Conservation (phyloP, 2,888 invertebrate species). For the Xiphydria camelus region DNA sequence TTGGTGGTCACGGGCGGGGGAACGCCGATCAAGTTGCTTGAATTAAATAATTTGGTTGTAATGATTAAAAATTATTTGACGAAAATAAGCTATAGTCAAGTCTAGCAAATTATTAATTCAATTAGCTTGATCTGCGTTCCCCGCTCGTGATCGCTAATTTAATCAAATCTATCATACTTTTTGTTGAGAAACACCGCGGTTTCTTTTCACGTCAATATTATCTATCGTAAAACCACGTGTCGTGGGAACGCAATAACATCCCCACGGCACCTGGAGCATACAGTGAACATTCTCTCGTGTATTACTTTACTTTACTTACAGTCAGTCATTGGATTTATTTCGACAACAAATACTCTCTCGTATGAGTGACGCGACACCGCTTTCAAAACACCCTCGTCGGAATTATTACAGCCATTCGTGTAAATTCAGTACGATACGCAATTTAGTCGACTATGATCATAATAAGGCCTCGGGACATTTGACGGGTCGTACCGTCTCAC, state of each 20-base stretch:
- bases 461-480: slow-evolving; percentile 48
- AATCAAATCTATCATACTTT: too few relatives aligned
- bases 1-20: too few relatives aligned
- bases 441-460: slow-evolving; percentile 33
- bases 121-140: too few relatives aligned
- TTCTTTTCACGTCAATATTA: slow-evolving; percentile 27
- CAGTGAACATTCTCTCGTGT: slow-evolving; percentile 51
- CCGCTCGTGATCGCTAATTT: too few relatives aligned
- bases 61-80: too few relatives aligned
- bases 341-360: slow-evolving; percentile 44
- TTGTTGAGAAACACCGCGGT: slow-evolving; percentile 42
- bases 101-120: too few relatives aligned
- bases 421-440: slow-evolving; percentile 23
- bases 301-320: slow-evolving; percentile 40
- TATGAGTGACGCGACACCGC: slow-evolving; percentile 20
- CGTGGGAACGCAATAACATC: slow-evolving; percentile 31
- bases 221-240: slow-evolving; percentile 35
- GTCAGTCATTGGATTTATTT: slow-evolving; percentile 52
- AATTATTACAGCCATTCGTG: slow-evolving; percentile 28
- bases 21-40: too few relatives aligned
- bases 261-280: slow-evolving; percentile 42
- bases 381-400: slow-evolving; percentile 27
- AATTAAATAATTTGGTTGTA: too few relatives aligned
- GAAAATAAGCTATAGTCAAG: too few relatives aligned
- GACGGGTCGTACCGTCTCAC: slow-evolving; percentile 29